Percentiles rank a stretch among this genome's conserved stretches.
Conservation (phyloP, 2,797 vertebrate species). For the Anolis apletophallus region DNA sequence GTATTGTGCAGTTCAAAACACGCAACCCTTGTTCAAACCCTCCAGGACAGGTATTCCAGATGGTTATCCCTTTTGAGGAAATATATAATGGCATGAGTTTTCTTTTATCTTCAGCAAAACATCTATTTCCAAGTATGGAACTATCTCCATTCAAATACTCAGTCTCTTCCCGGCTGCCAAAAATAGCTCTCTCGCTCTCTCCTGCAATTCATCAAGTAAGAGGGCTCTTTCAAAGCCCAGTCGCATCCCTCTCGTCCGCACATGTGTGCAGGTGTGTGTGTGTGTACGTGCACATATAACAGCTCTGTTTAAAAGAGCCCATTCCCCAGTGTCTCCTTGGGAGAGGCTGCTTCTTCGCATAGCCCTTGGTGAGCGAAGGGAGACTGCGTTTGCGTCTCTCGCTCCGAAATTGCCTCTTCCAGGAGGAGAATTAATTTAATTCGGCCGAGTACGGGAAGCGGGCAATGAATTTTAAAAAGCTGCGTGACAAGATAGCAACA, state of each 20-base stretch:
- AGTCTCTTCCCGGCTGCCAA: conserved; percentile 18
- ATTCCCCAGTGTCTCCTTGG: not conserved
- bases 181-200: conserved; percentile 28
- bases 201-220: not conserved
- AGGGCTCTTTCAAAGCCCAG: not conserved
- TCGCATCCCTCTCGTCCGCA: not conserved
- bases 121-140: not conserved
- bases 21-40: not conserved
- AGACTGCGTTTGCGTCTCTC: accelerated
- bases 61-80: not conserved
- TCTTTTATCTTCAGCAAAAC: not conserved
- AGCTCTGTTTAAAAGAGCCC: accelerated
- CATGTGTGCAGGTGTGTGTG: not conserved
- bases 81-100: not conserved
- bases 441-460: accelerated
- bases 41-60: not conserved
- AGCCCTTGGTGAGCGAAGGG: not conserved
- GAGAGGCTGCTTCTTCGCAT: not conserved
- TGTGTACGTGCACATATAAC: not conserved
- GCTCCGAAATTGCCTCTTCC: not conserved
- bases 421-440: conserved; percentile 17
- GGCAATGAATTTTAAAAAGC: conserved; percentile 24
- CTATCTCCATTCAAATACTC: not conserved
- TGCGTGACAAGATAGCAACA: not conserved
- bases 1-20: not conserved